Base-by-base conservation (phyloP, 2,113 vertebrate species). In the Pogonocichla stellata region DNA sequence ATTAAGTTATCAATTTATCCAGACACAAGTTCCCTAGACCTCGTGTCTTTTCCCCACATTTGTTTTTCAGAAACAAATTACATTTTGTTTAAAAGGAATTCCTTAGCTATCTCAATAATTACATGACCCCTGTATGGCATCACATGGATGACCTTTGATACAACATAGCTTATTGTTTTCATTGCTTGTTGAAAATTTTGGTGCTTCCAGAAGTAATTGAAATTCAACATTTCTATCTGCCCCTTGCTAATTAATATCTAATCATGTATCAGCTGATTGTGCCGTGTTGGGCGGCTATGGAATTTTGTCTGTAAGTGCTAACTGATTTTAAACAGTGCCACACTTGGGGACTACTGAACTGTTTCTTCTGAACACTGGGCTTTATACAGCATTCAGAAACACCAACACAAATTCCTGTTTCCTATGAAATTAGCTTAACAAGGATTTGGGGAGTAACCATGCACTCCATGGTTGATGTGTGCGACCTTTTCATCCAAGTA, bases 321-420 rank as follows among this genome's bases (percentile, higher is more conserved):
- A 58, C 11, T 92, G 86, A 96, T 88, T 92, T 94, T 82, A 82
- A 90, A 91, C 91, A 96, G 91, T 61, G 38, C 65, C 57, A 43
- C 58, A 12, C 25, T 82, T 51, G 26, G 77, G 53, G 60, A 48
- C 51, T 36, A 17, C 40, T 69, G 82, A 93, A 88, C 45, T 48
- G 47, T 36, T 88, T 40, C 92, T 62, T 61, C 90, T 86, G 67
- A 89, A 34, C 51, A 33, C 75, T n/a, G 45, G 66, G 29, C 54
- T 92, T 94, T 43, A 51, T 36, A 50, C 69, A 91, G 34, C 48
- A 58, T 61, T 92, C 85, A 87, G 86, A 80, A 95, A 93, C 95
- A 95, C 96, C 86, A 86, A 91, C 96, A 93, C 88, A 78, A 77
- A 96, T 94, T 96, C 92, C 87, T 79, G 73, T 78, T 96, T 92